These are phyloP conservation scores for Sander lucioperca DNA, from an alignment of 2,113 vertebrate genomes.

Conservation along the genomic window DNA sequence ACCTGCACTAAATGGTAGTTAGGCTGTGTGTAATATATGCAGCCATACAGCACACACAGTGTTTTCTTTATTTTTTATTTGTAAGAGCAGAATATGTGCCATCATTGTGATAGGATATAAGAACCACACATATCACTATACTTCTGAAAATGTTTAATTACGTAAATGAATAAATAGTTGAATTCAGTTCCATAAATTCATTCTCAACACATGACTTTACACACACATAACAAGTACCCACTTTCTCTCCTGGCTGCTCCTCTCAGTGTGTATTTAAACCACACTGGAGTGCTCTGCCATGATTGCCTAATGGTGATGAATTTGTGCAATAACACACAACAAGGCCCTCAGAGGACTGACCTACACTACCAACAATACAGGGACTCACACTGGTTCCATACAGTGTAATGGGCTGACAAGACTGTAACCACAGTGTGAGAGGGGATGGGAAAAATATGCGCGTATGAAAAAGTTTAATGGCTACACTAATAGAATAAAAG, in stretches of 20 bases:
- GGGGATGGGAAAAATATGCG: slow-evolving; percentile 13
- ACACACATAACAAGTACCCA: slow-evolving; percentile 13
- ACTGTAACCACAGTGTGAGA: slow-evolving; percentile 57
- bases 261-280: slow-evolving; percentile 48
- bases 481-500: slow-evolving; percentile 40
- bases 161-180: neutral
- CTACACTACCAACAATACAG: slow-evolving; percentile 40
- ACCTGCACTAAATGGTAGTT: neutral
- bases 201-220: slow-evolving; percentile 19
- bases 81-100: neutral
- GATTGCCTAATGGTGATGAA: slow-evolving; percentile 59
- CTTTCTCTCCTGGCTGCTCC: slow-evolving; percentile 7
- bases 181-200: neutral
- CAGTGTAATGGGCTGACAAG: slow-evolving; percentile 51
- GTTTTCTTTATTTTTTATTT: neutral
- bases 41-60: neutral
- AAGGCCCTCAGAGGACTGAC: slow-evolving; percentile 29
- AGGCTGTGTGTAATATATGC: neutral
- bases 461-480: slow-evolving; percentile 24
- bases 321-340: slow-evolving; percentile 64
- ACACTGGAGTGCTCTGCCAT: slow-evolving; percentile 19
- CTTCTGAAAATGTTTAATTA: neutral
- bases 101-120: neutral
- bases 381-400: slow-evolving; percentile 55
- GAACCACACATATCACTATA: neutral